Percentiles rank a stretch among this genome's conserved stretches.
Evolutionary conservation across 2,888 invertebrate genomes (phyloP).

Genomic region (Macaria notata): DNA sequence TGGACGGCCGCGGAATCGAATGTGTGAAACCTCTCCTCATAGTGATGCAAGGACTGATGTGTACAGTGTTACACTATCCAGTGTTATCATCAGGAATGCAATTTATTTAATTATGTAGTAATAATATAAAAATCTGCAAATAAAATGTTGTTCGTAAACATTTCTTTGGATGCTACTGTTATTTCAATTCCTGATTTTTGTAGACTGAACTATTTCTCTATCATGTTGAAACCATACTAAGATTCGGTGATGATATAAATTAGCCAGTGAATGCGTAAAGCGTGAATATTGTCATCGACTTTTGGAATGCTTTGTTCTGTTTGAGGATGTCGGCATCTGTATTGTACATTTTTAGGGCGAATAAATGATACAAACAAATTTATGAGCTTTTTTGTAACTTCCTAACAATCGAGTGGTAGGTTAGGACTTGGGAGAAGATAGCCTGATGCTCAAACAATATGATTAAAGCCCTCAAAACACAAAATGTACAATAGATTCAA

Average conservation of each 20-base stretch:
- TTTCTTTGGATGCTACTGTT: slow-evolving; percentile 62
- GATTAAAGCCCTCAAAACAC: no score
- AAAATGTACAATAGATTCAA: no score
- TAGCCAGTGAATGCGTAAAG: slow-evolving; percentile 72
- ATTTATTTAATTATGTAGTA: slow-evolving; percentile 82
- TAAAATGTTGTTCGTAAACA: slow-evolving; percentile 78
- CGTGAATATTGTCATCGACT: slow-evolving; percentile 74
- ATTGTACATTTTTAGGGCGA: slow-evolving; percentile 81
- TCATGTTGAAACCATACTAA: slow-evolving; percentile 60
- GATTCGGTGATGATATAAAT: slow-evolving; percentile 60
- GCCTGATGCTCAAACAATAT: background rate
- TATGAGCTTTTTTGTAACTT: slow-evolving; percentile 43
- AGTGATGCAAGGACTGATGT: slow-evolving; percentile 80
- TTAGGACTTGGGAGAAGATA: background rate
- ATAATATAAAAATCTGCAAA: slow-evolving; percentile 69
- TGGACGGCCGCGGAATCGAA: slow-evolving; percentile 80
- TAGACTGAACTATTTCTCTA: slow-evolving; percentile 67
- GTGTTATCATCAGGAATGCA: slow-evolving; percentile 76
- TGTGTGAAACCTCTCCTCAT: slow-evolving; percentile 78
- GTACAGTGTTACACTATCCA: slow-evolving; percentile 71
- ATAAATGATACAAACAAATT: slow-evolving; percentile 75
- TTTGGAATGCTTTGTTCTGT: slow-evolving; percentile 58
- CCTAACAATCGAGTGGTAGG: slow-evolving; percentile 8
- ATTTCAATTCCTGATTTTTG: slow-evolving; percentile 75
- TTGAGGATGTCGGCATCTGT: slow-evolving; percentile 75